Evolutionary conservation across 1,140 invertebrate genomes (phyloP).

Genomic region (Lanistes nyassanus): DNA sequence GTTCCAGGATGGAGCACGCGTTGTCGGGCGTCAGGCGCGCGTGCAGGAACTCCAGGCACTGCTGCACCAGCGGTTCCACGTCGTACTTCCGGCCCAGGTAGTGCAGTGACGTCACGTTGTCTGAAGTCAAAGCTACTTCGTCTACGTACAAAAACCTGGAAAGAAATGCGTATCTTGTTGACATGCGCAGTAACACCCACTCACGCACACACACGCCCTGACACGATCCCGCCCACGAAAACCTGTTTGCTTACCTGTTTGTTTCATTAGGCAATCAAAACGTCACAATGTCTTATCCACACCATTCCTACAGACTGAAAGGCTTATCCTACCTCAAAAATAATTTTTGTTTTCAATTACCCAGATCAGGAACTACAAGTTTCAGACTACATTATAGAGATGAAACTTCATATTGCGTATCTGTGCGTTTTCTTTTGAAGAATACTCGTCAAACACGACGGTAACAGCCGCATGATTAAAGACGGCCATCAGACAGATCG

Average conservation of each 20-base stretch:
- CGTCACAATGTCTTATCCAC: too few species aligned
- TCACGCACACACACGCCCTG: conserved; percentile 16
- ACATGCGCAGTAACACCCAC: conserved; percentile 6
- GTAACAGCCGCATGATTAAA: too few species aligned
- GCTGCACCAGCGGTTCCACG: conserved; percentile 79
- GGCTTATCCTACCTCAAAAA: too few species aligned
- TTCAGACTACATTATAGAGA: too few species aligned
- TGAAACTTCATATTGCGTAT: too few species aligned
- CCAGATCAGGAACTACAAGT: too few species aligned
- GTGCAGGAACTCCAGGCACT: conserved; percentile 83
- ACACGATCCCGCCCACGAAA: conserved; percentile 17
- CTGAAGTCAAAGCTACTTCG: conserved; percentile 72
- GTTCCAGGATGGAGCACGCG: conserved; percentile 70
- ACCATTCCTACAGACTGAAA: too few species aligned
- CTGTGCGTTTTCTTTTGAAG: too few species aligned
- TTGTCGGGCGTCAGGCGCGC: conserved; percentile 81
- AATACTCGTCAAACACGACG: too few species aligned
- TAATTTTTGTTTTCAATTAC: too few species aligned
- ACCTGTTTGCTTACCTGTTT: not conserved
- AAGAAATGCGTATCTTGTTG: not conserved
- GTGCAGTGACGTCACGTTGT: conserved; percentile 83
- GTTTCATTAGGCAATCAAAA: too few species aligned
- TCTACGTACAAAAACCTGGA: conserved; percentile 47
- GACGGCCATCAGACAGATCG: too few species aligned
- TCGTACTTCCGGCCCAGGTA: conserved; percentile 88